phyloP scores from a whole-genome alignment of 2,797 vertebrate species.

The Scomberomorus guttatus region DNA sequence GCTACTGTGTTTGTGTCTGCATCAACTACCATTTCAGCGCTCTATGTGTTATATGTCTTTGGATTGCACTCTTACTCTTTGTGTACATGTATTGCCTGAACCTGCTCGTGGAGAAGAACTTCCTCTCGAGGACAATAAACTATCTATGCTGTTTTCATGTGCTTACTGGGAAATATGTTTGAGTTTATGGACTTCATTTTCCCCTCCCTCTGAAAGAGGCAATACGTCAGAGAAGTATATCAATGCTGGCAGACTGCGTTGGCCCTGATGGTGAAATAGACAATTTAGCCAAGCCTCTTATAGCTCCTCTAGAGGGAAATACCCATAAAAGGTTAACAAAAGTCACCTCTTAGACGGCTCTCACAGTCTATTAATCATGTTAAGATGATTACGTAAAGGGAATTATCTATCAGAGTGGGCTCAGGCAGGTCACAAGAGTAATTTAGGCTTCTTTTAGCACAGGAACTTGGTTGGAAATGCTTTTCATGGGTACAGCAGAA shows the following conservation, averaged over 20 bases:
- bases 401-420: slow-evolving; percentile 73
- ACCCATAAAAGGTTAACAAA: slow-evolving; percentile 77
- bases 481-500: slow-evolving; percentile 54
- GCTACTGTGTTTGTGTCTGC: not conserved
- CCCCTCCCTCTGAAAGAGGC: slow-evolving; percentile 49
- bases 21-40: not conserved
- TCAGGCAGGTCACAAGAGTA: slow-evolving; percentile 64
- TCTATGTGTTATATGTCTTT: not conserved
- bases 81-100: slow-evolving; percentile 13
- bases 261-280: slow-evolving; percentile 62
- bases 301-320: slow-evolving; percentile 68
- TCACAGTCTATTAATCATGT: slow-evolving; percentile 77
- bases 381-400: slow-evolving; percentile 77
- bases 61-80: not conserved
- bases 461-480: slow-evolving; percentile 47
- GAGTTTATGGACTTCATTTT: slow-evolving; percentile 64
- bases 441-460: slow-evolving; percentile 57
- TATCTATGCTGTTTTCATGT: slow-evolving; percentile 48
- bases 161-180: slow-evolving; percentile 70
- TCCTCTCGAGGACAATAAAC: slow-evolving; percentile 45
- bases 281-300: slow-evolving; percentile 71
- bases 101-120: slow-evolving; percentile 6
- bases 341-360: slow-evolving; percentile 73
- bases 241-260: slow-evolving; percentile 46
- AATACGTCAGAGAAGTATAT: slow-evolving; percentile 62